These are phyloP conservation scores for Arenaria interpres DNA, from an alignment of 2,113 vertebrate species.

Conservation along the genomic window DNA sequence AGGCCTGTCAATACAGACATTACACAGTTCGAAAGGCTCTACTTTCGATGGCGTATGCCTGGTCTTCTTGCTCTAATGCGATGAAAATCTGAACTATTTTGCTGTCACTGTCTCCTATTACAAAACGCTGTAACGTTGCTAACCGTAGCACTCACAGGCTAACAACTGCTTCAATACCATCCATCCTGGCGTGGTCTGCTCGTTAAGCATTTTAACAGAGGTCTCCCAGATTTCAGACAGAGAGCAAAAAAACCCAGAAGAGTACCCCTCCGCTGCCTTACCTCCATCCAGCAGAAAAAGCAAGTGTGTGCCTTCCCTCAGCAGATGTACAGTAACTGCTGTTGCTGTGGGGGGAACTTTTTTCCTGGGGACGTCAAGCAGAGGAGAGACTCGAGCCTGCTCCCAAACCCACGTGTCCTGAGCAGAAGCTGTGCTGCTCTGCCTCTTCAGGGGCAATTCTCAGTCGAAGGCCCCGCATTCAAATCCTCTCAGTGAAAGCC, in stretches of 20 bases:
- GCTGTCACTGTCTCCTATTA: background rate
- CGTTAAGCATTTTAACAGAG: background rate
- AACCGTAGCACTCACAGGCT: background rate
- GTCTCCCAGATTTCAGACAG: background rate
- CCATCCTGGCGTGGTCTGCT: background rate
- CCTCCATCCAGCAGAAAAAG: background rate
- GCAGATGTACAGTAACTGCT: background rate
- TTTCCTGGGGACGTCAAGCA: background rate
- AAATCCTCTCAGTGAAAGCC: background rate
- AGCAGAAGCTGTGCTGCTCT: background rate
- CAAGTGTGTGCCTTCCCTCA: background rate
- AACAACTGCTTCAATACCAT: background rate
- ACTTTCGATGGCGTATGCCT: background rate
- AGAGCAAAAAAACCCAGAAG: background rate
- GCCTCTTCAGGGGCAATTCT: background rate
- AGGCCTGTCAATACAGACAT: slow-evolving; percentile 15
- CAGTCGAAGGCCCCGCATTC: background rate
- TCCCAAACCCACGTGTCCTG: background rate
- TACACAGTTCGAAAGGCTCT: background rate
- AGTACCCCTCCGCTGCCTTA: background rate
- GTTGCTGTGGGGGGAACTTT: background rate
- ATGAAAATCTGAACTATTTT: slow-evolving; percentile 27
- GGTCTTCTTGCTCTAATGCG: background rate
- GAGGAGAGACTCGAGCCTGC: background rate
- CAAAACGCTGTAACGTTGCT: background rate